Percentiles rank a stretch among this genome's conserved stretches.
phyloP scores from a whole-genome alignment of 2,888 invertebrate species.

The Aromia moschata region DNA sequence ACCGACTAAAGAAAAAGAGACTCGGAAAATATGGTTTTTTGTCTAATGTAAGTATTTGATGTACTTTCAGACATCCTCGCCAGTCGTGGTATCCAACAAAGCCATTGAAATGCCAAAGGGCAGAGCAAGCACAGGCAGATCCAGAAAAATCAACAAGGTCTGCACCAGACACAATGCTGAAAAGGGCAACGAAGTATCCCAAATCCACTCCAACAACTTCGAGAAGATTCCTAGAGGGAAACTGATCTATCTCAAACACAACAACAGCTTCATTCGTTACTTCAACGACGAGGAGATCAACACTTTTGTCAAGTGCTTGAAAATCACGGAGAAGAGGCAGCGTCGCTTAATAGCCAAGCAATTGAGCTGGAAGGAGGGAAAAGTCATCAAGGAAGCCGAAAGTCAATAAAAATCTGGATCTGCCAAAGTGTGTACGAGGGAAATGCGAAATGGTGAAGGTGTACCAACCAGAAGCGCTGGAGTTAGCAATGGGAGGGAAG shows the following conservation, averaged over 20 bases:
- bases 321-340: neutral
- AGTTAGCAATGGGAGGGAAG: neutral
- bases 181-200: neutral
- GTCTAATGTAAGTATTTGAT: too few species aligned
- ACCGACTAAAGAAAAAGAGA: too few species aligned
- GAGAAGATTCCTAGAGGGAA: slow-evolving; percentile 30
- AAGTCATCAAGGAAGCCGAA: neutral
- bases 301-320: neutral
- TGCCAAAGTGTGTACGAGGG: neutral
- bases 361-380: neutral
- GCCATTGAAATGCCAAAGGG: neutral
- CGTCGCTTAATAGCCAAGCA: neutral
- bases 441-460: neutral
- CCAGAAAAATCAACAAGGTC: neutral
- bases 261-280: slow-evolving; percentile 29
- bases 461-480: neutral
- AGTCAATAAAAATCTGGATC: neutral
- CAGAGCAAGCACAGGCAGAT: neutral
- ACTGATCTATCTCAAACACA: slow-evolving; percentile 24
- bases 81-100: neutral
- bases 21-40: too few species aligned
- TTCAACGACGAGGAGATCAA: neutral
- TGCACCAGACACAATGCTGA: neutral
- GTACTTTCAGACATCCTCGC: neutral
- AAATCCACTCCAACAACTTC: neutral